These are phyloP conservation scores for Hydra vulgaris DNA, from an alignment of 30 jellyfish, hydroid and myxozoan genomes.

Conservation along the genomic window DNA sequence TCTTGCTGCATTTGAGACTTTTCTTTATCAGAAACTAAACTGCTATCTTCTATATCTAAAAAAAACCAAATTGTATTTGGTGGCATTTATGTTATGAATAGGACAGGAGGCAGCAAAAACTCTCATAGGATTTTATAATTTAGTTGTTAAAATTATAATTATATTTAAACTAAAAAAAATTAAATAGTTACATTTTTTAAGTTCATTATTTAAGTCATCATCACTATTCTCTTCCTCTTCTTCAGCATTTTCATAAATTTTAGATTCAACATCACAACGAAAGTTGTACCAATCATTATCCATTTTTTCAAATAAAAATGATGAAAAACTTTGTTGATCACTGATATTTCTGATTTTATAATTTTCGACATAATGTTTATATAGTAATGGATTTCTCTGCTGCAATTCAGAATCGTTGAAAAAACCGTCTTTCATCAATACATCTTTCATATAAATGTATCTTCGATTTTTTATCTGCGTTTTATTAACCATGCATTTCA, in stretches of 20 bases:
- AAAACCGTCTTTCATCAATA: not conserved
- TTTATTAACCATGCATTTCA: not conserved
- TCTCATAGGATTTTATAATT: too few relatives aligned
- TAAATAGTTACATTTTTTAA: not conserved
- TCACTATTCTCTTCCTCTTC: not conserved
- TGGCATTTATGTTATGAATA: too few relatives aligned
- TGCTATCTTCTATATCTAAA: not conserved
- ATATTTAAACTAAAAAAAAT: too few relatives aligned
- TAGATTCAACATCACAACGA: not conserved
- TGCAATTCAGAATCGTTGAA: not conserved
- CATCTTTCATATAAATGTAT: not conserved
- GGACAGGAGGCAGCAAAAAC: too few relatives aligned
- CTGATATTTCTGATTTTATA: not conserved
- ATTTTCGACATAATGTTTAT: not conserved
- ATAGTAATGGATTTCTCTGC: not conserved
- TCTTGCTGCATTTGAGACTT: not conserved
- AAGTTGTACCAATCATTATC: not conserved
- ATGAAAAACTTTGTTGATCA: not conserved
- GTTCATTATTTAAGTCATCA: not conserved
- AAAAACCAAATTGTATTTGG: too few relatives aligned
- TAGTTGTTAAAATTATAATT: too few relatives aligned
- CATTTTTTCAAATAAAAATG: not conserved
- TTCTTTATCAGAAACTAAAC: not conserved
- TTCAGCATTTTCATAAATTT: not conserved
- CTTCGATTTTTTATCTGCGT: not conserved